Evolutionary conservation across 2,888 invertebrate genomes (phyloP), one percentile per base, ranked within the genome.

Genomic region (Agonopterix alstromeriana): DNA sequence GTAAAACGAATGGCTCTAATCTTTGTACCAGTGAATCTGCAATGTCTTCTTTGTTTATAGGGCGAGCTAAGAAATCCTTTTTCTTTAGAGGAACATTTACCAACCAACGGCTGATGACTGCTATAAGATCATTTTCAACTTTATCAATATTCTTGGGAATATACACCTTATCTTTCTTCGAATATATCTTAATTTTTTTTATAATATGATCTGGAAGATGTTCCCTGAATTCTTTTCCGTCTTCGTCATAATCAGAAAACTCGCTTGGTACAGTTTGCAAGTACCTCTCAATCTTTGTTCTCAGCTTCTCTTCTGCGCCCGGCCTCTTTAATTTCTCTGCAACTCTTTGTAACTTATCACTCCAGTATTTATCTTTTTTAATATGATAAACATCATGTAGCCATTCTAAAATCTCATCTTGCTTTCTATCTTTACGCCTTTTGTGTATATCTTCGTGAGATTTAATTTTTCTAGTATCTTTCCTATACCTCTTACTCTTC

Each of bases 261-360:
- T 53, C 40, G n/a, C 56, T 57, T 0, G 59, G 57, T n/a, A 54
- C 46, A 43, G 45, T 55, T 3, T 53, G 54, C 10, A 70, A 52
- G 17, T 53, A 68, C 17, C 58, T 58, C 43, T 58, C 55, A 38
- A 68, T 61, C 48, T 65, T 70, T 9, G 35, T 47, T 45, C 51
- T 53, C 8, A 71, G 41, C 36, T 51, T 62, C 44, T 63, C 58
- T 48, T 70, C 65, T 27, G 54, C 65, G 0, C 56, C 63, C 3
- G 67, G 60, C 10, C 51, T 58, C 5, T 48, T 54, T 5, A 67
- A 42, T 43, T 59, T 67, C 1, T 54, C 48, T 7, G 58, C 62
- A 27, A 69, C 36, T 11, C 43, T 59, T 40, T 54, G 49, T 36
- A 69, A 52, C 40, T 59, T 65, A 0, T 61, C 55, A 1, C 46